phyloP scores from a whole-genome alignment of 2,888 invertebrate genomes.

The Polymixis flavicincta region DNA sequence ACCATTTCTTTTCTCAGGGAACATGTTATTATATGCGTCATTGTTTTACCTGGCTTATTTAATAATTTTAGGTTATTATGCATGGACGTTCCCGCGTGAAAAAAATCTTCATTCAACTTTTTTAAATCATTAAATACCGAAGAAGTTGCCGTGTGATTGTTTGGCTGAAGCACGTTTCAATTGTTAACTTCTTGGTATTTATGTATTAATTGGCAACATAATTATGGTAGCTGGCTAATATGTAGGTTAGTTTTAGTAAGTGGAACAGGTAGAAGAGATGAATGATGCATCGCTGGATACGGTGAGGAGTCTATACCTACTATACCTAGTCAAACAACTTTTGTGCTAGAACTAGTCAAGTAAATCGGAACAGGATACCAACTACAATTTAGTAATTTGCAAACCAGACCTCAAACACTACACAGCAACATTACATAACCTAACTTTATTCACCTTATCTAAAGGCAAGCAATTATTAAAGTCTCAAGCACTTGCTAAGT shows the following conservation, averaged over 20 bases:
- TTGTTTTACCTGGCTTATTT: conserved; percentile 49
- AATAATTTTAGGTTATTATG: conserved; percentile 10
- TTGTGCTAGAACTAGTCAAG: neutral
- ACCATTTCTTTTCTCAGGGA: conserved; percentile 55
- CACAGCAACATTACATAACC: conserved; percentile 18
- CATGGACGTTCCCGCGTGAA: conserved; percentile 13
- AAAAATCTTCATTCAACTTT: conserved; percentile 13
- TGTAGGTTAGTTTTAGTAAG: neutral
- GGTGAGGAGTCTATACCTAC: too few relatives aligned
- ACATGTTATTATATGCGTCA: conserved; percentile 40
- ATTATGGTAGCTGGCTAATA: neutral
- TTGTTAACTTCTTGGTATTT: neutral
- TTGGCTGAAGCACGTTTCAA: conserved; percentile 10
- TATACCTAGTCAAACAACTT: neutral
- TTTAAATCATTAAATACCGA: conserved; percentile 8
- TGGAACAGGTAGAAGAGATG: neutral
- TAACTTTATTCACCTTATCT: conserved; percentile 23
- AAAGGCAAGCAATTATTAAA: conserved; percentile 19
- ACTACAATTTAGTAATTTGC: neutral
- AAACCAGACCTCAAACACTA: neutral
- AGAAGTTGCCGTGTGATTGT: neutral
- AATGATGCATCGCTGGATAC: neutral
- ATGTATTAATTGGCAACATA: neutral
- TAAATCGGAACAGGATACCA: conserved; percentile 6
- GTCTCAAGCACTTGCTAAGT: conserved; percentile 43